phyloP scores from a whole-genome alignment of 1,140 invertebrate species.

The Lucilia cuprina region DNA sequence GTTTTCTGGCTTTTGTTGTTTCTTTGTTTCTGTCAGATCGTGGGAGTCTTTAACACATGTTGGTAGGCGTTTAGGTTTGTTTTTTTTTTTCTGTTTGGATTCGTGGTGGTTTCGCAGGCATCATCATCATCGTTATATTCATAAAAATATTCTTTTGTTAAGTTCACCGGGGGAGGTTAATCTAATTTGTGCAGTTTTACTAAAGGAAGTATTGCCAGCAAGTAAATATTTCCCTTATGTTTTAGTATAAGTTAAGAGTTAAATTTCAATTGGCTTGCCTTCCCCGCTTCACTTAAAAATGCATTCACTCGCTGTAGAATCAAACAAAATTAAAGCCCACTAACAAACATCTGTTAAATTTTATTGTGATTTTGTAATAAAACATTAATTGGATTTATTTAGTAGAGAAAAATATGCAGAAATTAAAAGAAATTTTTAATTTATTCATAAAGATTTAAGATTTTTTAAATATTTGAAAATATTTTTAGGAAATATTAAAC shows the following conservation, averaged over 20 bases:
- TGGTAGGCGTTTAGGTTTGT: background rate
- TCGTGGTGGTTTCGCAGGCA: background rate
- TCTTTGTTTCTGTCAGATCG: background rate
- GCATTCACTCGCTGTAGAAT: background rate
- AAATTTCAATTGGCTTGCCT: background rate
- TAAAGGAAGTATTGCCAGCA: no score
- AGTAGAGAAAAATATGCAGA: background rate
- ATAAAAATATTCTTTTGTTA: background rate
- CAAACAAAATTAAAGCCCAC: background rate
- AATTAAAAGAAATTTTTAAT: background rate
- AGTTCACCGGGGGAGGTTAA: background rate
- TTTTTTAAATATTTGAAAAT: background rate
- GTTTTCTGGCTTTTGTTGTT: background rate
- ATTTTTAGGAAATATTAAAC: background rate
- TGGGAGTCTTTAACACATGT: slow-evolving; percentile 4
- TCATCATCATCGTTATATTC: background rate
- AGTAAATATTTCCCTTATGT: no score
- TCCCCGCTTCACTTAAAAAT: background rate
- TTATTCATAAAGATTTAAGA: background rate
- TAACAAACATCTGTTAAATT: slow-evolving; percentile 5
- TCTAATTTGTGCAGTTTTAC: background rate
- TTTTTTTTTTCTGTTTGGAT: background rate
- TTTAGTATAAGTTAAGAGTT: no score
- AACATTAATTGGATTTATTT: background rate
- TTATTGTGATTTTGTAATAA: no score